A percentile compares a stretch with the other conserved stretches of the same genome.
Evolutionary conservation across 2,888 invertebrate species (phyloP).

Genomic region (Cylloceria caligata): DNA sequence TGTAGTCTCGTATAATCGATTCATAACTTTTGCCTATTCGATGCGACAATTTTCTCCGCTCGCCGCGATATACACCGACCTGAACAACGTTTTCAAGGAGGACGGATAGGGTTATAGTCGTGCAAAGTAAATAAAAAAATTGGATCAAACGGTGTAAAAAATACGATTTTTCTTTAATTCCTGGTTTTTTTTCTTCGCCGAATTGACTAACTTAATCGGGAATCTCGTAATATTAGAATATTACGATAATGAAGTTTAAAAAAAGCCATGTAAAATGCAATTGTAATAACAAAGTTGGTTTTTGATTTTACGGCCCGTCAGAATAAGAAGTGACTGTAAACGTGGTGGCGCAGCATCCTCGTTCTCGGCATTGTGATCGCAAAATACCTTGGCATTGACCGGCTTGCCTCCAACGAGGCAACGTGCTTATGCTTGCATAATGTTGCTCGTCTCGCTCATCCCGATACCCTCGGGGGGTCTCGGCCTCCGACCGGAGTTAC

Average conservation of each 20-base stretch:
- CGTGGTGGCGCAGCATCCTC: conserved; percentile 51
- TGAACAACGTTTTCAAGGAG: neutral
- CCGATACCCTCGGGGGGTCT: conserved; percentile 69
- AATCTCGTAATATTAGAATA: neutral
- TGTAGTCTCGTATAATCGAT: conserved; percentile 68
- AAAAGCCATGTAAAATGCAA: neutral
- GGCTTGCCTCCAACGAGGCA: conserved; percentile 80
- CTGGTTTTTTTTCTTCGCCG: neutral
- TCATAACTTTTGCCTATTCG: conserved; percentile 54
- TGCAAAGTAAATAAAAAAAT: neutral
- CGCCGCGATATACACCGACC: neutral
- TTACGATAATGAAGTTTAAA: neutral
- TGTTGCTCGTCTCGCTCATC: conserved; percentile 83
- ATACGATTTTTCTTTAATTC: neutral
- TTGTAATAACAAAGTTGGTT: conserved; percentile 31
- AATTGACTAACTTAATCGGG: neutral
- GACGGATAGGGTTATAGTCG: too few relatives aligned
- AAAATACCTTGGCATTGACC: conserved; percentile 84
- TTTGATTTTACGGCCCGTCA: conserved; percentile 41
- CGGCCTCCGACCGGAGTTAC: conserved; percentile 70
- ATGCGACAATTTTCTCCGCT: conserved; percentile 58
- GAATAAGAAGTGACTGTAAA: conserved; percentile 55
- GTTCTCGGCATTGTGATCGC: conserved; percentile 72
- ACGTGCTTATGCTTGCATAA: conserved; percentile 80
- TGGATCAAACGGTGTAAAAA: neutral